phyloP scores from a whole-genome alignment of 2,113 vertebrate species.

The Dinomys branickii region DNA sequence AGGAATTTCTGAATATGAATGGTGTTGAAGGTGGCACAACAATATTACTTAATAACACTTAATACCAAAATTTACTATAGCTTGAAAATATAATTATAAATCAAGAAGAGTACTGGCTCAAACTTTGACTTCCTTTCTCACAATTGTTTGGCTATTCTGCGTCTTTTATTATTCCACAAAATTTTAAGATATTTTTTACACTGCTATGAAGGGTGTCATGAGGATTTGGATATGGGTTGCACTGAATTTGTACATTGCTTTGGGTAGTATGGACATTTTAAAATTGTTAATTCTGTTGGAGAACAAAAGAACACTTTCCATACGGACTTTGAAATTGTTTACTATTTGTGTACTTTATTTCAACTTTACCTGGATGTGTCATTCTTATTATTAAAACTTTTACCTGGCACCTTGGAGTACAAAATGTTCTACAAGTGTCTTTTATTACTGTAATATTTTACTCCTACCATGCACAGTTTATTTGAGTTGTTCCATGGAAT shows the following conservation, averaged over 20 bases:
- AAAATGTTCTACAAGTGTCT: not conserved
- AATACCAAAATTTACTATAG: not conserved
- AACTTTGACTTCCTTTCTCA: not conserved
- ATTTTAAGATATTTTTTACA: not conserved
- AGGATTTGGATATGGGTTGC: too few species aligned
- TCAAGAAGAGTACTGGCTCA: not conserved
- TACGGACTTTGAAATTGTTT: not conserved
- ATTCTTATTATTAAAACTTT: slow-evolving; percentile 26
- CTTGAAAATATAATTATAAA: not conserved
- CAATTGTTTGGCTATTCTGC: not conserved
- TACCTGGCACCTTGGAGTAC: not conserved
- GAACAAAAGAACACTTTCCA: not conserved
- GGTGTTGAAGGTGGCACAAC: not conserved
- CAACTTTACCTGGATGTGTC: slow-evolving; percentile 11
- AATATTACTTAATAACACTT: not conserved
- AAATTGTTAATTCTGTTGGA: not conserved
- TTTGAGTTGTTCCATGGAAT: not conserved
- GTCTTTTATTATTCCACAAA: not conserved
- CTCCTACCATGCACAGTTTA: not conserved
- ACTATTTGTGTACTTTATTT: not conserved
- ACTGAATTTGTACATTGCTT: not conserved
- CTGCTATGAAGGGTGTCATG: not conserved
- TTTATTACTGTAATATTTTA: not conserved
- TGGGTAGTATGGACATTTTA: not conserved
- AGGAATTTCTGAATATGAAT: not conserved